Conservation (phyloP, 2,797 vertebrate genomes). For the Decapterus maruadsi region DNA sequence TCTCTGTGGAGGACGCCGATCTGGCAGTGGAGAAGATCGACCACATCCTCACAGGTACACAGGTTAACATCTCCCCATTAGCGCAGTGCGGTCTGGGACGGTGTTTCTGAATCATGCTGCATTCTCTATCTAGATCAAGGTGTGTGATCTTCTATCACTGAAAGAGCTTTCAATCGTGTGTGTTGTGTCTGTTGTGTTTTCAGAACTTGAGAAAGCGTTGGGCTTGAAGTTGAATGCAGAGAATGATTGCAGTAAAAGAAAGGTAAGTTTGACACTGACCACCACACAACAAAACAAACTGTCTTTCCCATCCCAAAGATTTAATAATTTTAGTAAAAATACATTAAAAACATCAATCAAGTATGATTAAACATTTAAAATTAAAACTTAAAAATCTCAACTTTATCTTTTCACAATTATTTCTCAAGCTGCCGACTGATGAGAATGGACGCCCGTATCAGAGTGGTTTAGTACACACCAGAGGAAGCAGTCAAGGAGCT, state of each 20-base stretch:
- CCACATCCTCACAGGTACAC: constrained; percentile 91
- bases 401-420: constrained; percentile 26
- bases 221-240: constrained; percentile 64
- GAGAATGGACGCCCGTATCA: constrained; percentile 69
- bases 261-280: constrained; percentile 75
- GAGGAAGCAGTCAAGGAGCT: constrained; percentile 68
- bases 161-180: neutral
- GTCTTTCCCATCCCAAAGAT: neutral
- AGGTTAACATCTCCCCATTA: neutral
- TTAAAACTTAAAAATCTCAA: no score
- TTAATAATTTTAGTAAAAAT: no score
- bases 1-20: constrained; percentile 90
- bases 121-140: constrained; percentile 12
- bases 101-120: neutral
- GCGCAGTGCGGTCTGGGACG: neutral
- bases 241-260: constrained; percentile 78
- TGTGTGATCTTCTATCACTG: neutral
- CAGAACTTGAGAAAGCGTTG: constrained; percentile 89
- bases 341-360: no score
- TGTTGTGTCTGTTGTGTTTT: constrained; percentile 52
- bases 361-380: no score
- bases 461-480: constrained; percentile 49
- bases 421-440: constrained; percentile 56
- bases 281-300: neutral
- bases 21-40: constrained; percentile 89